Percentiles rank a stretch among this genome's conserved stretches.
phyloP scores from a whole-genome alignment of 2,113 vertebrate species.

The Dolichotis patagonum region DNA sequence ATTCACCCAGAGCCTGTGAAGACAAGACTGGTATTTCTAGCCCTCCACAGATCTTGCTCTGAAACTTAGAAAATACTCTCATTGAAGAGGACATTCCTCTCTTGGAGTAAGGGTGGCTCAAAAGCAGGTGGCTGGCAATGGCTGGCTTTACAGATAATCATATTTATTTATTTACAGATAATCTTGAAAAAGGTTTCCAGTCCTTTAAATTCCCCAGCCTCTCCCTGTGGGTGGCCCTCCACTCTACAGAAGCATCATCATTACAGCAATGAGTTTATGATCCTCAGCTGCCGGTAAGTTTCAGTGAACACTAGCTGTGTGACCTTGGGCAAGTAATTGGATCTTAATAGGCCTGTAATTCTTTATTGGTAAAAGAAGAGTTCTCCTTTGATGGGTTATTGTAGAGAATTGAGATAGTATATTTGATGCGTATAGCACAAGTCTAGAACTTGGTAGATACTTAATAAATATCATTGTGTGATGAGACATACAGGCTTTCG shows the following conservation, averaged over 20 bases:
- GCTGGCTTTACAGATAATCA: not conserved
- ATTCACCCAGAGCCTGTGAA: slow-evolving; percentile 33
- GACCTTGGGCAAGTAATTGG: not conserved
- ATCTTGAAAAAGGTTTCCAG: not conserved
- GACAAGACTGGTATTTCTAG: slow-evolving; percentile 47
- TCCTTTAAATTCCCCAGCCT: not conserved
- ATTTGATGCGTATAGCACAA: not conserved
- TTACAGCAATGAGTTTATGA: not conserved
- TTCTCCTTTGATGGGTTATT: not conserved
- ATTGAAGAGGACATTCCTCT: not conserved
- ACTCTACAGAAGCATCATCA: not conserved
- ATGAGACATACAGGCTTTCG: not conserved
- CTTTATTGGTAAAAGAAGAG: not conserved
- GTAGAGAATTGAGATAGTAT: not conserved
- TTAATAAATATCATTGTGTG: not conserved
- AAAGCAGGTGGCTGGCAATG: not conserved
- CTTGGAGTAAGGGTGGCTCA: not conserved
- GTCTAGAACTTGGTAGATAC: not conserved
- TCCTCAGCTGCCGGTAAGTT: not conserved
- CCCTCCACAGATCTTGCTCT: not conserved
- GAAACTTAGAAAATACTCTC: not conserved
- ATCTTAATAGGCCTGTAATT: slow-evolving; percentile 1
- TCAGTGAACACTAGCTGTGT: not conserved
- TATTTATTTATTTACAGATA: not conserved
- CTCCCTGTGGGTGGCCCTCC: not conserved